These are phyloP conservation scores for Dryobotodes eremita DNA, from an alignment of 2,888 invertebrate genomes.

Conservation along the genomic window DNA sequence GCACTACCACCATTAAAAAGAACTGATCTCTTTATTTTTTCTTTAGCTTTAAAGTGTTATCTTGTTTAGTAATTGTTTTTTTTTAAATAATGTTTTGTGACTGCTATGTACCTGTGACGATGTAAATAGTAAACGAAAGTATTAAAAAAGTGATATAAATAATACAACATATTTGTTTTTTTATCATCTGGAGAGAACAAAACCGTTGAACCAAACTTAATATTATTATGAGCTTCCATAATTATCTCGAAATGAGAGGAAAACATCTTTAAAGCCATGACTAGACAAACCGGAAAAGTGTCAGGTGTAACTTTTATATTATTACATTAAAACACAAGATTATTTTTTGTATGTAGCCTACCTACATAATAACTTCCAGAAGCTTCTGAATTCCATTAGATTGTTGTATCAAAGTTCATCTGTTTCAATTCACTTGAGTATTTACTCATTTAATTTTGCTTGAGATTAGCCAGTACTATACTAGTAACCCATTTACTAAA, in stretches of 20 bases:
- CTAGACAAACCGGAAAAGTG: constrained; percentile 21
- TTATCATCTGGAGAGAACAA: neutral
- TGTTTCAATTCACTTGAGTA: neutral
- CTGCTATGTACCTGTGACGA: constrained; percentile 79
- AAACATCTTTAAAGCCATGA: constrained; percentile 1
- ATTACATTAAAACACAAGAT: neutral
- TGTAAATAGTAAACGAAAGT: constrained; percentile 88
- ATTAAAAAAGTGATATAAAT: constrained; percentile 85
- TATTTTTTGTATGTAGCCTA: constrained; percentile 9
- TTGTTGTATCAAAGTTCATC: neutral
- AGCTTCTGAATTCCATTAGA: neutral
- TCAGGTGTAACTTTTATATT: neutral
- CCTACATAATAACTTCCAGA: neutral
- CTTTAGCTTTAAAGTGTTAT: constrained; percentile 88
- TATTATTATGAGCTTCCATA: constrained; percentile 2
- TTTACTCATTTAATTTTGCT: neutral
- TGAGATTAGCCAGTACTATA: neutral
- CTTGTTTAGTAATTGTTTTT: constrained; percentile 84
- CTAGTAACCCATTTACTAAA: neutral
- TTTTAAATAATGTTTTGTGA: constrained; percentile 80
- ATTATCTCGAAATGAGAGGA: neutral
- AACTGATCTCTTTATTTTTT: constrained; percentile 87
- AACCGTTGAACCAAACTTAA: neutral
- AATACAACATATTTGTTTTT: constrained; percentile 57
- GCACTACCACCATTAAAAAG: constrained; percentile 84